These are phyloP conservation scores for Lepidochrysops patricia DNA, from an alignment of 2,888 invertebrate genomes.

Conservation along the genomic window DNA sequence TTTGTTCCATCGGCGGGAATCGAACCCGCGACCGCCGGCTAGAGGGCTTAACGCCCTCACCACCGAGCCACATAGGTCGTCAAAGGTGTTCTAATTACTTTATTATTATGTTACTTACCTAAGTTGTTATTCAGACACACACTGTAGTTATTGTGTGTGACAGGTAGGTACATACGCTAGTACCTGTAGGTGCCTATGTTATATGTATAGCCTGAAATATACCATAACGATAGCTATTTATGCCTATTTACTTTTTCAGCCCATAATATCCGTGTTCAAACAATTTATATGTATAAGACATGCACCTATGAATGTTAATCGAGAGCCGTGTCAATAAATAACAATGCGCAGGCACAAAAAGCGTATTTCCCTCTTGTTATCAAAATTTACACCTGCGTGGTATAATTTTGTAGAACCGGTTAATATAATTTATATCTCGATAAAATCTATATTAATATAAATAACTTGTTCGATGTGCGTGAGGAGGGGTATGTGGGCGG, in stretches of 20 bases:
- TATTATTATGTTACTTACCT: no score
- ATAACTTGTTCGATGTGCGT: background rate
- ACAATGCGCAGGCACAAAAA: background rate
- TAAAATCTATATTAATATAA: slow-evolving; percentile 13
- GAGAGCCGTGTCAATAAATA: background rate
- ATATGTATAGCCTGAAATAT: background rate
- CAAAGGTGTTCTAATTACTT: no score
- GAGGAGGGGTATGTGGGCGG: background rate
- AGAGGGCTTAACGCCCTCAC: no score
- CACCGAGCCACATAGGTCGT: no score
- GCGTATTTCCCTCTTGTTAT: background rate
- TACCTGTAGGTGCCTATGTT: no score
- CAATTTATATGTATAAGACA: background rate
- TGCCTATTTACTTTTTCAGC: background rate
- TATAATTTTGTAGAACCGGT: slow-evolving; percentile 8
- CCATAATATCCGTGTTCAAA: background rate
- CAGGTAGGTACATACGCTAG: no score
- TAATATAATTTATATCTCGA: slow-evolving; percentile 1
- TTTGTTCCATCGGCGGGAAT: no score
- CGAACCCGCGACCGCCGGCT: no score
- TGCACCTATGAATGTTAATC: slow-evolving; percentile 10
- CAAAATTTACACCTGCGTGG: slow-evolving; percentile 11
- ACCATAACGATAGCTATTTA: background rate
- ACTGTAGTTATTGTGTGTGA: no score
- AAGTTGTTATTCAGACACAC: no score